These are phyloP conservation scores for Drosophila sturtevanti DNA, from an alignment of 1,140 invertebrate species.

Conservation along the genomic window DNA sequence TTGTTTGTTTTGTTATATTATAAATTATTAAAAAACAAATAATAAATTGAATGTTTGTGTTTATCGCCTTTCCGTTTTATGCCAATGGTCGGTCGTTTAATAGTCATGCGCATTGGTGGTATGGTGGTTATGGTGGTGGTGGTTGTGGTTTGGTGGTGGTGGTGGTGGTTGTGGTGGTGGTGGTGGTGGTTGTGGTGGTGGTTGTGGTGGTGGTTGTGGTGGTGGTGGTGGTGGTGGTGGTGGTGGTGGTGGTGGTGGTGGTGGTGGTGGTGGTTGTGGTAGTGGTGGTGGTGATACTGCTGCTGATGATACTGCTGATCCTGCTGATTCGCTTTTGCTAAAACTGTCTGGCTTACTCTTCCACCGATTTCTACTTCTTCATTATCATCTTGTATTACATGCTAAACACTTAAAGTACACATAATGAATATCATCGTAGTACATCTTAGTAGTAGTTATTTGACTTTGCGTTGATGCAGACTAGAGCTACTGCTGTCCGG, in stretches of 20 bases:
- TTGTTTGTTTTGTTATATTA: constrained; percentile 23
- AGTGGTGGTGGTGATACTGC: background rate
- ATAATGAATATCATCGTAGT: constrained; percentile 80
- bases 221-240: background rate
- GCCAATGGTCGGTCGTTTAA: constrained; percentile 36
- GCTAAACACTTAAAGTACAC: constrained; percentile 72
- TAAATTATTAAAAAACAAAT: constrained; percentile 61
- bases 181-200: no score
- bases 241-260: no score
- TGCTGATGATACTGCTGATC: constrained; percentile 31
- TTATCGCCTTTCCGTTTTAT: constrained; percentile 23
- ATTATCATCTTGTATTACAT: constrained; percentile 39
- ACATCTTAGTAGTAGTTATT: constrained; percentile 78
- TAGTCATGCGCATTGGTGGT: constrained; percentile 17
- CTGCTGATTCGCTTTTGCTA: background rate
- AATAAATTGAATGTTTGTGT: constrained; percentile 29
- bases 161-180: no score
- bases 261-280: no score
- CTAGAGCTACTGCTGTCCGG: constrained; percentile 82
- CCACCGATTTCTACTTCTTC: constrained; percentile 28
- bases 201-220: no score
- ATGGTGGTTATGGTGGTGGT: no score
- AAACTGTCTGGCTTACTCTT: constrained; percentile 39
- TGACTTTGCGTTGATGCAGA: constrained; percentile 82
- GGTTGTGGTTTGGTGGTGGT: no score